phyloP scores from a whole-genome alignment of 2,113 vertebrate genomes.

The Donacobius atricapilla region DNA sequence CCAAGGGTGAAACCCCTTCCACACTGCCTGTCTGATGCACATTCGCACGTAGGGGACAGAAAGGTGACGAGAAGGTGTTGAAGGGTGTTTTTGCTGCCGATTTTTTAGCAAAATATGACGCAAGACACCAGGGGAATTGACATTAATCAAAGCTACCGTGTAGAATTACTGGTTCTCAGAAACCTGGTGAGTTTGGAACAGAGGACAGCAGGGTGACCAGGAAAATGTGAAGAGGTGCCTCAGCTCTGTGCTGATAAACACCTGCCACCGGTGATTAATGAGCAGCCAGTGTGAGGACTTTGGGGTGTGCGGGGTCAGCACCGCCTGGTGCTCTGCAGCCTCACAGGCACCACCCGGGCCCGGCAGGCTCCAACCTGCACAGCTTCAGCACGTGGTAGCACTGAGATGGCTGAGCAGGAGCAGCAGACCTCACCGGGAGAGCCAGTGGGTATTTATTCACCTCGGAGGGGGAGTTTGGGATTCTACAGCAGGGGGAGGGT shows the following conservation, averaged over 20 bases:
- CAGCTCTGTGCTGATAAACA: not conserved
- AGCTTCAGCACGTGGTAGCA: not conserved
- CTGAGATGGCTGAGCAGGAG: accelerated
- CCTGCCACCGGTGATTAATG: not conserved
- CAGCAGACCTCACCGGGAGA: not conserved
- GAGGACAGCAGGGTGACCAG: not conserved
- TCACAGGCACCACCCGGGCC: not conserved
- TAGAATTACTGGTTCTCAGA: not conserved
- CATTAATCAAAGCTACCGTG: not conserved
- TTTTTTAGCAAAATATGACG: not conserved
- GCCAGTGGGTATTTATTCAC: not conserved
- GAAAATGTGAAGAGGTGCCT: not conserved
- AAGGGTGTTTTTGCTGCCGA: not conserved
- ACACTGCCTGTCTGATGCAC: accelerated
- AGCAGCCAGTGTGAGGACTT: accelerated
- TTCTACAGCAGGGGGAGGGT: accelerated
- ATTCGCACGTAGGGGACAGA: not conserved
- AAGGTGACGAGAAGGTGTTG: not conserved
- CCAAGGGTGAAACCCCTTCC: not conserved
- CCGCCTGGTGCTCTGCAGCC: accelerated
- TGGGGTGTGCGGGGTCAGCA: not conserved
- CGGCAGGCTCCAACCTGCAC: not conserved
- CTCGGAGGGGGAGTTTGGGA: not conserved
- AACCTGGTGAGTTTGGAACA: not conserved
- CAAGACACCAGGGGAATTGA: not conserved